phyloP scores from a whole-genome alignment of 2,888 invertebrate genomes.

The Arge pagana region DNA sequence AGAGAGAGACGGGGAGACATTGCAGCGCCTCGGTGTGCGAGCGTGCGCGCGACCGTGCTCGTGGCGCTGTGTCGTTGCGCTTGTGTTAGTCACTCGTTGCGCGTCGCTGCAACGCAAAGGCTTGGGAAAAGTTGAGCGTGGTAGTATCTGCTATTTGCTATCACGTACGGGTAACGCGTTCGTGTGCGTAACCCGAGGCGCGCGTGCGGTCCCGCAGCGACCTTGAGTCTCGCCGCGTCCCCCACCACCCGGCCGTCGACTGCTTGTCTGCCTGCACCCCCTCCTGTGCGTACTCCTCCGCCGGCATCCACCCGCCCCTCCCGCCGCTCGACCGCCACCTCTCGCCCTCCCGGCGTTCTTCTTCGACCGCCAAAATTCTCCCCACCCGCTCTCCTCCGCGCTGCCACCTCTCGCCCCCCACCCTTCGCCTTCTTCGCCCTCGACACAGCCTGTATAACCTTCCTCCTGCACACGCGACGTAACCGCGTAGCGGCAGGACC shows the following conservation, averaged over 20 bases:
- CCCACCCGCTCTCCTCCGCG: conserved; percentile 16
- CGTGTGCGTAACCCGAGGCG: conserved; percentile 44
- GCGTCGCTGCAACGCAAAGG: background rate
- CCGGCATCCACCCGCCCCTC: no score
- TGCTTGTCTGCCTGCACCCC: no score
- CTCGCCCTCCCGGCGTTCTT: conserved; percentile 27
- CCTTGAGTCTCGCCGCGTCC: conserved; percentile 48
- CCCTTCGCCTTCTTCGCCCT: background rate
- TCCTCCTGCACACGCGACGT: background rate
- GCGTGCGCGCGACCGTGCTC: conserved; percentile 27
- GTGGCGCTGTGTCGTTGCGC: conserved; percentile 16
- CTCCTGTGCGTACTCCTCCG: conserved; percentile 28
- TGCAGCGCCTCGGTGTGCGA: background rate
- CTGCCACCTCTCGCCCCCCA: conserved; percentile 7
- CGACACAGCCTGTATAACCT: background rate
- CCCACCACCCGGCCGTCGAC: conserved; percentile 27
- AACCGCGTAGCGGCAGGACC: background rate
- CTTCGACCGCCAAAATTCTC: conserved; percentile 1
- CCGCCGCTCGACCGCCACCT: conserved; percentile 9
- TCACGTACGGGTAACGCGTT: conserved; percentile 26
- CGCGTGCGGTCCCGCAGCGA: conserved; percentile 55
- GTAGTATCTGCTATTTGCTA: no score
- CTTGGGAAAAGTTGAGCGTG: no score
- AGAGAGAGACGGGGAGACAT: conserved; percentile 6
- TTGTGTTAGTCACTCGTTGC: conserved; percentile 33